phyloP scores from a whole-genome alignment of 2,113 vertebrate species.

The Apteryx mantelli region DNA sequence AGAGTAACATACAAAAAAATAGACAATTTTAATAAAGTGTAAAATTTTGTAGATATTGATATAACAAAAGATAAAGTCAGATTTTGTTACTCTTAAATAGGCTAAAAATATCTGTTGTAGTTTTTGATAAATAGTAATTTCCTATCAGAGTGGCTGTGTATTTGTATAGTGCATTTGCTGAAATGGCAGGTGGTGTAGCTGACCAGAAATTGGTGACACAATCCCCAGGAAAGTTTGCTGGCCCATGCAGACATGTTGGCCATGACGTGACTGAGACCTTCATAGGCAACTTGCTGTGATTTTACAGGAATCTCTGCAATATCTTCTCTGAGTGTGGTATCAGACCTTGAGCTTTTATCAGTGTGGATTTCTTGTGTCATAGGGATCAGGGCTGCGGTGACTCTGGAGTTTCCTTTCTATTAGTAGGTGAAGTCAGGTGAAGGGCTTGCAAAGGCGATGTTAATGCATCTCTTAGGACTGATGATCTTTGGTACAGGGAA shows the following conservation, averaged over 20 bases:
- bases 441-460: not conserved
- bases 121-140: not conserved
- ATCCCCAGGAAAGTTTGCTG: not conserved
- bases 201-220: not conserved
- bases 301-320: not conserved
- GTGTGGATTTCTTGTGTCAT: not conserved
- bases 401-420: not conserved
- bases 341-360: not conserved
- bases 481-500: not conserved
- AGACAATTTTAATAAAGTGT: slow-evolving; percentile 26
- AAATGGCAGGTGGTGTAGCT: not conserved
- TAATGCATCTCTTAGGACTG: not conserved
- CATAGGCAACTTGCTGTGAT: not conserved
- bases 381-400: not conserved
- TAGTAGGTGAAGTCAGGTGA: not conserved
- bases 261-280: not conserved
- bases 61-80: not conserved
- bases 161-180: not conserved
- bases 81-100: not conserved
- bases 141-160: not conserved
- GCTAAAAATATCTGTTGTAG: not conserved
- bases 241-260: not conserved
- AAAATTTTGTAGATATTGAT: not conserved
- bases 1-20: not conserved
- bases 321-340: not conserved